Evolutionary conservation across 1,140 invertebrate genomes (phyloP).

Genomic region (Temnothorax curvispinosus): DNA sequence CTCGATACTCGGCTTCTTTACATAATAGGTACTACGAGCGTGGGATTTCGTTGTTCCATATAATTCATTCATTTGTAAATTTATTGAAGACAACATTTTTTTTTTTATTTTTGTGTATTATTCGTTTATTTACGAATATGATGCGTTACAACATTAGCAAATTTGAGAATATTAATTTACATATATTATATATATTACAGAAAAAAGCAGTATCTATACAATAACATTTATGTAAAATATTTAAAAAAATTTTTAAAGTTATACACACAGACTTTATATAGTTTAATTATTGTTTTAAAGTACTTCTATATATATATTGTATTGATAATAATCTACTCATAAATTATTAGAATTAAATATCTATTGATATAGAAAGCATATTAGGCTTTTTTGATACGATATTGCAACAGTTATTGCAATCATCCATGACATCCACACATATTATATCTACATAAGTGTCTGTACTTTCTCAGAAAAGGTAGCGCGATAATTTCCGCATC

Average conservation of each 20-base stretch:
- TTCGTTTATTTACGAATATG: background rate
- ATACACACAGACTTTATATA: background rate
- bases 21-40: background rate
- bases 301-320: background rate
- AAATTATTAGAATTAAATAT: background rate
- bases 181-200: background rate
- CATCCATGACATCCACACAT: background rate
- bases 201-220: background rate
- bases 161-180: background rate
- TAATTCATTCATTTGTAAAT: slow-evolving; percentile 3
- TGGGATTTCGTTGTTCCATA: background rate
- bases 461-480: slow-evolving; percentile 12
- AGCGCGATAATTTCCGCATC: background rate
- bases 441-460: background rate
- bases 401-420: background rate
- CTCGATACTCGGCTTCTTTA: background rate
- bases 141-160: background rate
- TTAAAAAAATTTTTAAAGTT: background rate
- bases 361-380: background rate
- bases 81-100: background rate
- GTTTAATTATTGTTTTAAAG: background rate
- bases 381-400: background rate
- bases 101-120: background rate
- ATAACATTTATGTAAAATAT: slow-evolving; percentile 5
- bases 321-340: background rate